A percentile compares a stretch with the other conserved stretches of the same genome.
Conservation (phyloP, 2,113 vertebrate genomes). For the Scomber colias region DNA sequence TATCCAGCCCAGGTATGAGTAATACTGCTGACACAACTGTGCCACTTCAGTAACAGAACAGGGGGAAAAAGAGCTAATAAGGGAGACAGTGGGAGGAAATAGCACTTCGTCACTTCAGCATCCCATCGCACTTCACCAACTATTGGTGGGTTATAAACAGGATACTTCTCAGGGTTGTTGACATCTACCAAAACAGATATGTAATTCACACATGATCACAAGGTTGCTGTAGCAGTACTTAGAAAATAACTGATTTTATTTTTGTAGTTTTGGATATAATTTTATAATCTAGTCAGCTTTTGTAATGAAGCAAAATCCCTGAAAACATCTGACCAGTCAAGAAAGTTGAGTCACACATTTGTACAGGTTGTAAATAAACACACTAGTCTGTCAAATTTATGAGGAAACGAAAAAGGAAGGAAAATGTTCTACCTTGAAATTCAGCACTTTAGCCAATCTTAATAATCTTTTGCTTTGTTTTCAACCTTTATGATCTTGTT, state of each 20-base stretch:
- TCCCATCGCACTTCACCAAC: conserved; percentile 38
- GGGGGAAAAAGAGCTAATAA: conserved; percentile 54
- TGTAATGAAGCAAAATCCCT: no score
- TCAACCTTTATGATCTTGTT: no score
- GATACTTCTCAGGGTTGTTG: conserved; percentile 45
- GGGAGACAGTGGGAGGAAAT: conserved; percentile 60
- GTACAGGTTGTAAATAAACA: no score
- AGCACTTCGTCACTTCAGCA: conserved; percentile 45
- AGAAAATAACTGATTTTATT: neutral
- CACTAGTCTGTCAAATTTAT: no score
- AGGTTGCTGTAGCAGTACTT: neutral
- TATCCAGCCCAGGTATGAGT: conserved; percentile 69
- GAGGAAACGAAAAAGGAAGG: no score
- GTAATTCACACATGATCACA: conserved; percentile 1
- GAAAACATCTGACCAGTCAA: no score
- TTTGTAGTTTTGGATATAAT: neutral
- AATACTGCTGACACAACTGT: conserved; percentile 69
- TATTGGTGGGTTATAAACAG: conserved; percentile 45
- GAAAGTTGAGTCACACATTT: no score
- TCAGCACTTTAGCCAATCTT: no score
- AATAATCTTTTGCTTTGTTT: no score
- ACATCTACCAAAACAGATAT: conserved; percentile 48
- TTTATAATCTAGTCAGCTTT: neutral
- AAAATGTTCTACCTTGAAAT: no score
- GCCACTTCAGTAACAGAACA: conserved; percentile 57